Conservation (phyloP, 2,113 vertebrate species). For the Cygnus buccinator region DNA sequence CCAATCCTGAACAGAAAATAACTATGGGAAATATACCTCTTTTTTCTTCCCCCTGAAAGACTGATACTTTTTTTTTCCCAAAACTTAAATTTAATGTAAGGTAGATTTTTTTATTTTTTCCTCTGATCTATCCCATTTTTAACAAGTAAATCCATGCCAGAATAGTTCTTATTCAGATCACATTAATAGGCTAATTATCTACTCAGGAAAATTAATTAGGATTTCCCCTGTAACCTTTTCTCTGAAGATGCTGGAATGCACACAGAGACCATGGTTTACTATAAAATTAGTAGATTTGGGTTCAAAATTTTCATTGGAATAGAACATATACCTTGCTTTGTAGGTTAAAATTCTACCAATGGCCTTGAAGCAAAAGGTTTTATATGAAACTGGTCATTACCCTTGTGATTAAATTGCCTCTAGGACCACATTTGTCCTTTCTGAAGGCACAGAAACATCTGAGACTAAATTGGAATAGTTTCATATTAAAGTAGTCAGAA, state of each 20-base stretch:
- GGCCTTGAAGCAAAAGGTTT: not conserved
- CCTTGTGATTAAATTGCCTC: not conserved
- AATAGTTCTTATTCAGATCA: not conserved
- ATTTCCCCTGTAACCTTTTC: slow-evolving; percentile 2
- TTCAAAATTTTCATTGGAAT: not conserved
- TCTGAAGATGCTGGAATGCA: not conserved
- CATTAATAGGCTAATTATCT: slow-evolving; percentile 28
- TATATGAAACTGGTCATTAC: not conserved
- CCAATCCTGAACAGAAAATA: not conserved
- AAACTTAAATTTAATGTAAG: not conserved
- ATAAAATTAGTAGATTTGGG: not conserved
- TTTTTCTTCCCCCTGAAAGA: not conserved
- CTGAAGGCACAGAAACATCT: not conserved
- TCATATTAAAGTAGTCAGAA: not conserved
- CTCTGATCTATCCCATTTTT: not conserved
- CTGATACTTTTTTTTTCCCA: not conserved
- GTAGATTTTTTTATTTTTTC: not conserved
- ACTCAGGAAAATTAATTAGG: slow-evolving; percentile 14
- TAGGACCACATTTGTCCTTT: not conserved
- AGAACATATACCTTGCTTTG: not conserved
- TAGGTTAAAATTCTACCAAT: not conserved
- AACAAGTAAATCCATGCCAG: not conserved
- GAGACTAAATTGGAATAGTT: not conserved
- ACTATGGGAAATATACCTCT: rapidly evolving
- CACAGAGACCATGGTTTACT: not conserved